Evolutionary conservation across 2,113 vertebrate species (phyloP).

Genomic region (Sminthopsis crassicaudata): DNA sequence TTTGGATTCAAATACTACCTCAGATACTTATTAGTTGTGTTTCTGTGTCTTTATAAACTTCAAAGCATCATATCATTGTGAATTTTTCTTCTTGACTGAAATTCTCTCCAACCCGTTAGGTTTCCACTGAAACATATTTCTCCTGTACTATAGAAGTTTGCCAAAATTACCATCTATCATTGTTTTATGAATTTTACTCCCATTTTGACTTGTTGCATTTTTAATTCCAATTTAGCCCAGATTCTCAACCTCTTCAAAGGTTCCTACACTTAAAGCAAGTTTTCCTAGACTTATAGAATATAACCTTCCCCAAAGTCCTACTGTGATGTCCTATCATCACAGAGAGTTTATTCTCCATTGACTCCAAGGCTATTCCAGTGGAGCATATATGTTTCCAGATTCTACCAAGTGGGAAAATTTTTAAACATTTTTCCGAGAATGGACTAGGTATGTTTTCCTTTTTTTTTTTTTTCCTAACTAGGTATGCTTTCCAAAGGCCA

Average conservation of each 20-base stretch:
- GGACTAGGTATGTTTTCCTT: background rate
- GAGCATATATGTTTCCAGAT: background rate
- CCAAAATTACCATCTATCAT: conserved; percentile 79
- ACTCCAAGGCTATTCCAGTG: background rate
- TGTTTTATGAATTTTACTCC: conserved; percentile 80
- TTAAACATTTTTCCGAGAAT: background rate
- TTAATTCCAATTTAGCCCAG: background rate
- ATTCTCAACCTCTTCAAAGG: background rate
- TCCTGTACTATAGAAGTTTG: conserved; percentile 59
- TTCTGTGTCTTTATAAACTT: background rate
- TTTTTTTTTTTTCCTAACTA: too few relatives aligned
- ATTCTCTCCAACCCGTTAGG: background rate
- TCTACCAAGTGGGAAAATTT: background rate
- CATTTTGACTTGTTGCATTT: conserved; percentile 65
- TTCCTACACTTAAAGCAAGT: background rate
- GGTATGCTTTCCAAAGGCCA: background rate
- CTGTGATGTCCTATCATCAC: background rate
- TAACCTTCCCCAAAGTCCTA: background rate
- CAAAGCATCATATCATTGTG: background rate
- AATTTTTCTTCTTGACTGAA: background rate
- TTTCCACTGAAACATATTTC: background rate
- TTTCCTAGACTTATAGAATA: background rate
- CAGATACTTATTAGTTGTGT: background rate
- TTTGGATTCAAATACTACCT: background rate
- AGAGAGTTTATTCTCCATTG: background rate